Evolutionary conservation across 2,888 invertebrate species (phyloP), one percentile per base, ranked within the genome.

Genomic region (Tachina fera): DNA sequence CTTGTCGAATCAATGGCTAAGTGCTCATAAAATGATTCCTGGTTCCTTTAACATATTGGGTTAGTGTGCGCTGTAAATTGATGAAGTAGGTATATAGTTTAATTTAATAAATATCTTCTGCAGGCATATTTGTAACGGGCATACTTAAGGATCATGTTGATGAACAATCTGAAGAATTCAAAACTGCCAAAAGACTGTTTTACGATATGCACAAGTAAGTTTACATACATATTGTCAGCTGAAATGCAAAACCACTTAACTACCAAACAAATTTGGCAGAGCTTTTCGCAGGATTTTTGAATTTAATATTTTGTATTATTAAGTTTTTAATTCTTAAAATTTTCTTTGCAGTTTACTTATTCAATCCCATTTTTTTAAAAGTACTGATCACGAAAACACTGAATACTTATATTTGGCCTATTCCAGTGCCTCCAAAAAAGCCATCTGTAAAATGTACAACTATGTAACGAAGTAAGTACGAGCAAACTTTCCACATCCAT

Each of bases 21-120:
- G 97, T 94, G 96, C 97, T 1, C 96, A 96, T 3, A 95, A 97
- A 92, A 98, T 98, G 97, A 93, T 98, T 85, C 97, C 98, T 47
- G 98, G 98, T 58, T 98, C 98, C 63, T 95, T 98, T 94, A 95
- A 95, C 93, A 96, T 98, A 67, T 94, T 97, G 90, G 98, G 96
- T 92, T 87, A 67, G 89, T 80, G 22, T 8, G 31, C n/a, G 5
- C 94, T 95, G n/a, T 10, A 31, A 22, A 53, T 10, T 14, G 1
- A 31, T 43, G 39, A 1, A 45, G 31, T 51, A 0, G 16, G 11
- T 22, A 43, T 19, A 6, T 53, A 53, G 10, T 10, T 31, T 19
- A 22, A n/a, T 41, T 71, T 75, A 16, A 14, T 13, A 22, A 19
- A 14, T 63, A 63, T 47, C 11, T 11, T 43, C 61, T 49, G 10